Base-by-base conservation (phyloP, 2,888 invertebrate species). In the Agriopis marginaria region DNA sequence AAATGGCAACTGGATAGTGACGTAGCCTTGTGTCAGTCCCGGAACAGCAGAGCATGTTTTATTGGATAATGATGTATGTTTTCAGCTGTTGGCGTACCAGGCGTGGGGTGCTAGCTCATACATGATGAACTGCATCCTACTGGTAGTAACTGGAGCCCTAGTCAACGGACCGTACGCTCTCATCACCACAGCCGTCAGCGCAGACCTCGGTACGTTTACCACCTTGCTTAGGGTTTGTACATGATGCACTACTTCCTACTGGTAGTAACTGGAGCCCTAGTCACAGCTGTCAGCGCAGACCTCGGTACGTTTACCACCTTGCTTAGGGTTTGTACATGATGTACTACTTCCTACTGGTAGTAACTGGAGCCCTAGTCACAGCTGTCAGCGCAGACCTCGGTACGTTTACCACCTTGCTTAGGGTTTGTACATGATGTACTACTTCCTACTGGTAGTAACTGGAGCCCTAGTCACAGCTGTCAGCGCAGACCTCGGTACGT, bases 161-260 rank as follows among this genome's bases (percentile, higher is more conserved):
- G 99, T 99, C 0, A 99, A 99, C 90, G 99, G 99, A 0, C 99
- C 99, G 0, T 99, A 99, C 88, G 98, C 99, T 7, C 95, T 99
- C 63, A 99, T 99, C 83, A 99, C 99, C 4, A 99, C 99, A 0
- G 98, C 99, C 0, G 99, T 99, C 49, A 98, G 98, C 65, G 98
- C 99, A 0, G 99, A 99, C 86, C 94, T 99, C 7, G 98, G 92
- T 91, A 45, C 80, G 81, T 64, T 45, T 32, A 1, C 32, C 32
- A 1, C 32, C n/a, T n/a, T n/a, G n/a, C n/a, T n/a, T n/a, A n/a
- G n/a, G n/a, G n/a, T n/a, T n/a, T n/a, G n/a, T 85, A 97, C 71
- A 82, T 86, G 7, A 75, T 95, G 0, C 97, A 97, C 86, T 97
- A 75, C 74, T 95, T 23, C 0, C 89, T 99, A 73, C 93, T 99